A percentile compares a stretch with the other conserved stretches of the same genome.
These are phyloP conservation scores for Adelosebastes latens DNA, from an alignment of 2,797 vertebrate species.

Conservation along the genomic window DNA sequence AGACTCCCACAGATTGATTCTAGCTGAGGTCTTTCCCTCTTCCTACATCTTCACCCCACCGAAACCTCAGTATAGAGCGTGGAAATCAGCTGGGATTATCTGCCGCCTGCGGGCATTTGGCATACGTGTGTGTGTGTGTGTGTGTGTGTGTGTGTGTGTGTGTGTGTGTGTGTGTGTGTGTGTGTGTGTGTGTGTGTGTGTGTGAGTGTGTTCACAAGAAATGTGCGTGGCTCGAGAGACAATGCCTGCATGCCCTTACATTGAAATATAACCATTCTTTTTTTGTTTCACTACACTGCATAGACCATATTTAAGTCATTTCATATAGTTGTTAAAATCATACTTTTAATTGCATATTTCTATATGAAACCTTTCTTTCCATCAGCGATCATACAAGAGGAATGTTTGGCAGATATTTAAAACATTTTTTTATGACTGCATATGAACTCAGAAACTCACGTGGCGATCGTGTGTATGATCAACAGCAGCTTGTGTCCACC, in stretches of 20 bases:
- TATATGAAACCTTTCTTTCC: neutral
- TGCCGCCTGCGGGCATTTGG: slow-evolving; percentile 27
- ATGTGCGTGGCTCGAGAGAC: neutral
- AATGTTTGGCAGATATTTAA: neutral
- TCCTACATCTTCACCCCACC: slow-evolving; percentile 15
- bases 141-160: neutral
- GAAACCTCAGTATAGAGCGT: neutral
- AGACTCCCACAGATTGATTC: slow-evolving; percentile 26
- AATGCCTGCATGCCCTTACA: neutral
- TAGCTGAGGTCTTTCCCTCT: slow-evolving; percentile 13
- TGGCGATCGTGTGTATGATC: slow-evolving; percentile 32
- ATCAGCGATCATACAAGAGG: neutral
- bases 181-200: too few species aligned
- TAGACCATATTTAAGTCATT: neutral
- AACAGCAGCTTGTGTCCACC: slow-evolving; percentile 41
- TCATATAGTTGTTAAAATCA: neutral
- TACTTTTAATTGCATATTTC: neutral
- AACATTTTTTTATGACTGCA: neutral
- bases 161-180: too few species aligned
- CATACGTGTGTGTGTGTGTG: neutral
- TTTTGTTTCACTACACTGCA: neutral
- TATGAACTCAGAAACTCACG: neutral
- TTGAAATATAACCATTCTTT: neutral
- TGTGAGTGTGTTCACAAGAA: neutral
- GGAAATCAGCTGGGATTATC: slow-evolving; percentile 50